Percentiles rank a stretch among this genome's conserved stretches.
Evolutionary conservation across 2,113 vertebrate genomes (phyloP).

Genomic region (Candoia aspera): DNA sequence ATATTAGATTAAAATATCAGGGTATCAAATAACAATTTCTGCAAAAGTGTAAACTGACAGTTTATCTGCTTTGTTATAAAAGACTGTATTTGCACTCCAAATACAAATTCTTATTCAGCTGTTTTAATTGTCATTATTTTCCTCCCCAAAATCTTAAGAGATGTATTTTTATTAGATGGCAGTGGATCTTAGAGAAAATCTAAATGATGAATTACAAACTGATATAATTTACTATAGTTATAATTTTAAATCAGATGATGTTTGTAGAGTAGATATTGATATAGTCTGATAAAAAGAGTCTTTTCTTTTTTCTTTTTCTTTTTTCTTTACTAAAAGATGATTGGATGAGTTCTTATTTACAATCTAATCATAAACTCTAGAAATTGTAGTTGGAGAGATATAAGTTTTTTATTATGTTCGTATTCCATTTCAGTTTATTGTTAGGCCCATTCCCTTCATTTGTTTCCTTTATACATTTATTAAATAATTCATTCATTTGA

Average conservation of each 20-base stretch:
- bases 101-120: not conserved
- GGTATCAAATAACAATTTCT: not conserved
- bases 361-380: not conserved
- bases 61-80: not conserved
- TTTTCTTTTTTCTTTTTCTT: not conserved
- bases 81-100: not conserved
- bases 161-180: not conserved
- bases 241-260: not conserved
- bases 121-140: not conserved
- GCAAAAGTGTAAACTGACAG: not conserved
- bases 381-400: not conserved
- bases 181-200: not conserved
- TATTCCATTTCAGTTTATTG: not conserved
- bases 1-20: not conserved
- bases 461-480: not conserved
- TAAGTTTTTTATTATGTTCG: not conserved
- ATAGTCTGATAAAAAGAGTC: not conserved
- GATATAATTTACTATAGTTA: not conserved
- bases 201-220: not conserved
- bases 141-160: not conserved
- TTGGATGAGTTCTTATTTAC: not conserved
- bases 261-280: not conserved
- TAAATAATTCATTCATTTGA: not conserved
- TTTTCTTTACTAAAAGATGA: not conserved
- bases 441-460: not conserved